Evolutionary conservation across 2,113 vertebrate genomes (phyloP), one percentile per base, ranked within the genome.

Genomic region (Riparia riparia): DNA sequence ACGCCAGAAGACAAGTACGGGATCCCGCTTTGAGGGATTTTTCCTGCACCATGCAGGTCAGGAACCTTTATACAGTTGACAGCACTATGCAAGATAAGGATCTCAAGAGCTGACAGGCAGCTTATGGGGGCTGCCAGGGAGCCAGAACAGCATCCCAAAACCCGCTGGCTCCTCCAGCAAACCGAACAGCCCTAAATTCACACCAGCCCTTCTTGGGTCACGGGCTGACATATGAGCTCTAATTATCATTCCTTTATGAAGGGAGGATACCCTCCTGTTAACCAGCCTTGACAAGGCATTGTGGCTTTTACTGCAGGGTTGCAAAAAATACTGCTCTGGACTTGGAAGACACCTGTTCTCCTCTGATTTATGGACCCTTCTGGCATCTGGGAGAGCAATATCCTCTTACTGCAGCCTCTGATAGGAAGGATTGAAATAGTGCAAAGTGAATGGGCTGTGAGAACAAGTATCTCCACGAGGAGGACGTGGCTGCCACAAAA

Each of bases 281-380:
- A 91, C 68, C 80, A 95, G 66, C 74, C 64, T 76, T 86, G 82
- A 92, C 76, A 90, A 66, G 71, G 71, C 73, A 91, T 22, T 66
- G 78, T 44, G 61, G 25, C 50, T 96, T 95, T 95, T 82, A 93
- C 65, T 74, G 90, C 64, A 68, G 25, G 61, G 41, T 65, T 88
- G 66, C 85, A 89, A 93, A 96, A 89, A 86, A 93, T 71, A 96
- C 73, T 32, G 63, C 64, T 70, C 51, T 39, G 63, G 54, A 81
- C 68, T 93, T 49, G 65, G 93, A 96, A 95, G 91, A 84, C 93
- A 96, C 96, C 95, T 96, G 96, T 39, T 96, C 88, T 25, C 17
- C 39, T 84, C 47, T 92, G 94, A 97, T 97, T 96, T 95, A 97
- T 86, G 78, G 77, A 82, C 20, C 20, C 42, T 84, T 94, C 73